Percentiles rank a stretch among this genome's conserved stretches.
Evolutionary conservation across 2,888 invertebrate species (phyloP).

Genomic region (Drosophila histrio): DNA sequence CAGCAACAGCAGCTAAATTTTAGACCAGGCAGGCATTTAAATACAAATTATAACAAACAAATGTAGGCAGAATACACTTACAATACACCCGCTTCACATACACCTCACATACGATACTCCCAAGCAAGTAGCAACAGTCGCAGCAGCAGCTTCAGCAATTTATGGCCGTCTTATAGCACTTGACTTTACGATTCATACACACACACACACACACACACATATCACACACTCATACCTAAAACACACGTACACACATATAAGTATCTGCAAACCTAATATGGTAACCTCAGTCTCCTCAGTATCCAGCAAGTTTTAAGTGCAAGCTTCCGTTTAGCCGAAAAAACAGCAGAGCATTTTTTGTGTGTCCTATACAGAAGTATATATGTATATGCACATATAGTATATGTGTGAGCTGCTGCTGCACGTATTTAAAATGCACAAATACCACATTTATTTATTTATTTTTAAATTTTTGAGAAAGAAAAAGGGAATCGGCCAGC

Average conservation of each 20-base stretch:
- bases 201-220: conserved; percentile 13
- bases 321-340: conserved; percentile 49
- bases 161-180: conserved; percentile 51
- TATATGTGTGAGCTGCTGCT: conserved; percentile 11
- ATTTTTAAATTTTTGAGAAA: conserved; percentile 68
- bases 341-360: conserved; percentile 20
- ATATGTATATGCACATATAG: conserved; percentile 11
- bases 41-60: conserved; percentile 70
- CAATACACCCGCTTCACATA: conserved; percentile 7
- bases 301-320: conserved; percentile 53
- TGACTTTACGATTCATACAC: conserved; percentile 45
- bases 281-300: conserved; percentile 21
- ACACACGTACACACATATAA: conserved; percentile 11
- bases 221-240: too few species aligned
- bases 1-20: conserved; percentile 50
- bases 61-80: conserved; percentile 32
- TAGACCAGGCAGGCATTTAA: conserved; percentile 68
- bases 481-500: conserved; percentile 38
- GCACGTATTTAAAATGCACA: conserved; percentile 71
- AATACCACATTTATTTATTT: conserved; percentile 75
- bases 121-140: conserved; percentile 7
- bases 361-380: background rate
- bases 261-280: conserved; percentile 15
- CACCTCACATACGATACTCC: conserved; percentile 1
- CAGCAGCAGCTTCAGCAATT: conserved; percentile 36